Conservation (phyloP, 2,888 invertebrate species). For the Leucoptera coffeella region DNA sequence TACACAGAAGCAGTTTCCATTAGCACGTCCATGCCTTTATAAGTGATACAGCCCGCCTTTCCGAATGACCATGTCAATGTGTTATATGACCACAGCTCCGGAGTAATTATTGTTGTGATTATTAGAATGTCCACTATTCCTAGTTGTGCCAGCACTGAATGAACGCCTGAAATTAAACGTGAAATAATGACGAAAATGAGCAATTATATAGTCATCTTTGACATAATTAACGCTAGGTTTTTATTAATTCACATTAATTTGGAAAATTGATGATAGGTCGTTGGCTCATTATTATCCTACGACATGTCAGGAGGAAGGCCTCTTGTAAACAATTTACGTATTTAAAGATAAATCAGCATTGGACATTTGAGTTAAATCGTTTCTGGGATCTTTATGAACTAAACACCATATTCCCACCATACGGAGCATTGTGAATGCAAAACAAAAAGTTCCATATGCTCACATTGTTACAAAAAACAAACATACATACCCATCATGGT, state of each 20-base stretch:
- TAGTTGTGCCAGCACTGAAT: slow-evolving; percentile 46
- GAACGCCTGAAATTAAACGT: slow-evolving; percentile 42
- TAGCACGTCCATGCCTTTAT: slow-evolving; percentile 49
- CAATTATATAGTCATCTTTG: too few species aligned
- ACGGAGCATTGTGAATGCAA: too few species aligned
- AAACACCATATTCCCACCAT: too few species aligned
- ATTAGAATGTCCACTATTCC: slow-evolving; percentile 40
- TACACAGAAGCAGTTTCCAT: slow-evolving; percentile 51
- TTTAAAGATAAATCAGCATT: background rate
- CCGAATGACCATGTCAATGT: slow-evolving; percentile 46
- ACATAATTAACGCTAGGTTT: too few species aligned
- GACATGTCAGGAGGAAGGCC: too few species aligned
- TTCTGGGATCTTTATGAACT: background rate
- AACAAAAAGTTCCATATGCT: too few species aligned
- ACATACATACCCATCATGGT: too few species aligned
- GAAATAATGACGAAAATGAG: too few species aligned
- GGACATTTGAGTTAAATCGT: background rate
- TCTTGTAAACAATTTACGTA: background rate
- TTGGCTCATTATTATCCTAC: too few species aligned
- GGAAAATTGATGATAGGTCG: too few species aligned
- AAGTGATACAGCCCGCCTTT: slow-evolving; percentile 37
- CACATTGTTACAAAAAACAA: too few species aligned
- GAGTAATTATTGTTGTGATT: slow-evolving; percentile 29
- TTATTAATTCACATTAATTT: too few species aligned
- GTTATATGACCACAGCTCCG: slow-evolving; percentile 49